Evolutionary conservation across 2,113 vertebrate genomes (phyloP).

Genomic region (Colaptes auratus): DNA sequence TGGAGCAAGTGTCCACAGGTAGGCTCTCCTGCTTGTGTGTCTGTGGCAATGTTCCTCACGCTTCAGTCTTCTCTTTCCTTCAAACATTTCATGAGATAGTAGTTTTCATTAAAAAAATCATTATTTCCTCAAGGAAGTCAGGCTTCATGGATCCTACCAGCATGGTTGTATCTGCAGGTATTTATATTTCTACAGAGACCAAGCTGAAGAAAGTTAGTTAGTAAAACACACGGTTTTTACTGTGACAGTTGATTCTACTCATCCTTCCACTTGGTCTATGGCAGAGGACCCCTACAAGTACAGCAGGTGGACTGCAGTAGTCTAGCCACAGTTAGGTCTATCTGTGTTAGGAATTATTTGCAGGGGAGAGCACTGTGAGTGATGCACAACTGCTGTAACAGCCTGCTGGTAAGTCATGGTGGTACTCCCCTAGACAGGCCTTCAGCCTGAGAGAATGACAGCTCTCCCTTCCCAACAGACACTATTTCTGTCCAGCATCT

Average conservation of each 20-base stretch:
- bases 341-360: not conserved
- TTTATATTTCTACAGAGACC: constrained; percentile 15
- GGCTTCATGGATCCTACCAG: not conserved
- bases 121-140: constrained; percentile 7
- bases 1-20: constrained; percentile 93
- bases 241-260: not conserved
- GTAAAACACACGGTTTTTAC: not conserved
- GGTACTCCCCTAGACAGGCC: not conserved
- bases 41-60: not conserved
- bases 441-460: not conserved
- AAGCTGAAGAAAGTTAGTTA: not conserved
- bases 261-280: not conserved
- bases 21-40: constrained; percentile 15
- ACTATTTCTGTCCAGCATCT: not conserved
- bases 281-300: not conserved
- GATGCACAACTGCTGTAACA: not conserved
- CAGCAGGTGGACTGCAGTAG: not conserved
- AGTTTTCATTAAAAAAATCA: not conserved
- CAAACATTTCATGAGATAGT: not conserved
- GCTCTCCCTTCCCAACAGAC: not conserved
- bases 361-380: not conserved
- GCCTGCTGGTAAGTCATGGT: not conserved
- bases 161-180: not conserved
- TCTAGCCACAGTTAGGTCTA: not conserved
- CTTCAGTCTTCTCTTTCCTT: fast-evolving